Evolutionary conservation across 1,140 invertebrate species (phyloP), one percentile per base, ranked within the genome.

Genomic region (Drosophila carrolli): DNA sequence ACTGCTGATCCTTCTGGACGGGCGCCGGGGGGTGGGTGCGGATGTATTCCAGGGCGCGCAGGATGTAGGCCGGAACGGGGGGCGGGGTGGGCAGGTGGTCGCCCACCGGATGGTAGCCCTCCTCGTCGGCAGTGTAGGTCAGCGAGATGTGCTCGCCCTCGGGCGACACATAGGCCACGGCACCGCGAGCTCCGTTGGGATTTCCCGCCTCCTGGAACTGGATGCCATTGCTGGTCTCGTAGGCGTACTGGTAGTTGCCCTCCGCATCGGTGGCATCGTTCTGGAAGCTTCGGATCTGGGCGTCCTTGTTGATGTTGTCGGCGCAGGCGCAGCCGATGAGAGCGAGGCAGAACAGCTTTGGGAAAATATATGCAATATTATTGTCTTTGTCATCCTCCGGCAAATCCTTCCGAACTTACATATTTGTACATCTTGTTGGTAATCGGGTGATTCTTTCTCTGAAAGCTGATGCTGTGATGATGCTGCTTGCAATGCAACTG

Each of bases 111-210:
- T 92, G 92, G 74, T 92, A 93, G 13, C 93, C 95, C 76, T 95
- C 94, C 83, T 95, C 95, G 78, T 95, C 95, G 38, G 95, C 95
- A 1, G 93, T 94, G 78, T 95, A 95, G 53, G 92, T 93, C n/a
- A 95, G 79, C 8, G 92, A 82, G 75, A 94, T 93, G 10, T 86
- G 93, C 73, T 92, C 91, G 23, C 93, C 93, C 76, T 94, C 93
- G 56, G 91, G 91, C 38, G 91, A 91, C 3, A 91, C 75, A 54
- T 90, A 92, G 66, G 75, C 55, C 13, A 89, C 5, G 19, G 90
- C 82, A 14, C 91, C 91, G 32, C 82, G 77, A 0, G 89, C 88
- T 32, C 90, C 90, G 46, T 71, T 80, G 10, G 89, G 59, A 72
- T 91, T 92, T 43, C 91, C 91, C 5, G 85, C 89, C 60, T 90